Evolutionary conservation across 2,797 vertebrate species (phyloP).

Genomic region (Amblyopsis hoosieri): DNA sequence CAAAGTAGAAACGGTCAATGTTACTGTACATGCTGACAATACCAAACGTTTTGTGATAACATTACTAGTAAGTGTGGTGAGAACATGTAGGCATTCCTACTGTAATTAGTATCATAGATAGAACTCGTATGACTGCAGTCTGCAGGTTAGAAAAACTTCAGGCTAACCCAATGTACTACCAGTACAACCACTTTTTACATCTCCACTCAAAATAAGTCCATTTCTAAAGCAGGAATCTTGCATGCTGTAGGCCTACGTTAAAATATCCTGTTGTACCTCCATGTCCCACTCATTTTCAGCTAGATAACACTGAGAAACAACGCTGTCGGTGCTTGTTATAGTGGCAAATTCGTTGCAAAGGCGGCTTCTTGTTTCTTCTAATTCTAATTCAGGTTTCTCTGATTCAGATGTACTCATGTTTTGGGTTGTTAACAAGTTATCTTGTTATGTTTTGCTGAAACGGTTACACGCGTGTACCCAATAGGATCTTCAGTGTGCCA

Average conservation of each 20-base stretch:
- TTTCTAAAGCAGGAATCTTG: background rate
- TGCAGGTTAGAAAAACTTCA: too few relatives aligned
- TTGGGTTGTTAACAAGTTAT: background rate
- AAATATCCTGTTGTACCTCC: slow-evolving; percentile 70
- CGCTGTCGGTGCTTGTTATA: slow-evolving; percentile 75
- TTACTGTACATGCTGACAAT: too few relatives aligned
- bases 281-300: slow-evolving; percentile 86
- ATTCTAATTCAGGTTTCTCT: slow-evolving; percentile 24
- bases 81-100: too few relatives aligned
- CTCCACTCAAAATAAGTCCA: too few relatives aligned
- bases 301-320: slow-evolving; percentile 81
- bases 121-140: too few relatives aligned
- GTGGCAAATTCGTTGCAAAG: slow-evolving; percentile 83
- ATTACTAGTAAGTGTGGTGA: too few relatives aligned
- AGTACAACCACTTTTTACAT: too few relatives aligned
- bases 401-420: slow-evolving; percentile 22
- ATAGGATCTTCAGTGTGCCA: slow-evolving; percentile 39
- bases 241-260: too few relatives aligned
- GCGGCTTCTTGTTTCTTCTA: slow-evolving; percentile 58
- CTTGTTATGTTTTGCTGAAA: background rate
- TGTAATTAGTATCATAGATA: too few relatives aligned
- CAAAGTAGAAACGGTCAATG: background rate
- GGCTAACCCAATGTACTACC: too few relatives aligned
- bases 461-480: slow-evolving; percentile 7
- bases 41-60: too few relatives aligned